These are phyloP conservation scores for Sparus aurata DNA, from an alignment of 2,797 vertebrate species.

Conservation along the genomic window DNA sequence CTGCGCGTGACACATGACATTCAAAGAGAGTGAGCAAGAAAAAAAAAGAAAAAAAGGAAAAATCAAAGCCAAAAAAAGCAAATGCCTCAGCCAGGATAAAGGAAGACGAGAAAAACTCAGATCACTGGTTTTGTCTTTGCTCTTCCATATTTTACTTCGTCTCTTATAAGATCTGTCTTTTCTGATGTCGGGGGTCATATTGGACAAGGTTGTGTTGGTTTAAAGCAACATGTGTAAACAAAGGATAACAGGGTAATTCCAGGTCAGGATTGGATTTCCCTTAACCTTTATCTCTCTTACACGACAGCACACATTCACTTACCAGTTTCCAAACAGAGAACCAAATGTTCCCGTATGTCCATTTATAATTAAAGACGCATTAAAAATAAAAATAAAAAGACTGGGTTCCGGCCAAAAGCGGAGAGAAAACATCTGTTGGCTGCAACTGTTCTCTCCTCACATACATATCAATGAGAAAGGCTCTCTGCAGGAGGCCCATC, in stretches of 20 bases:
- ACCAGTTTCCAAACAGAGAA: not conserved
- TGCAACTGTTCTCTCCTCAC: conserved; percentile 18
- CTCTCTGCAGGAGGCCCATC: conserved; percentile 38
- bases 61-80: not conserved
- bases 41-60: not conserved
- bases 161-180: not conserved
- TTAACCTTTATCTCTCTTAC: not conserved
- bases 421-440: conserved; percentile 6
- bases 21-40: conserved; percentile 5
- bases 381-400: not conserved
- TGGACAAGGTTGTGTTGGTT: conserved; percentile 10
- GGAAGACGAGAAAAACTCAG: conserved; percentile 18
- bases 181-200: conserved; percentile 4
- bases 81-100: conserved; percentile 16
- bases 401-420: not conserved
- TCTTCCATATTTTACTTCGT: conserved; percentile 7
- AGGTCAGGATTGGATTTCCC: conserved; percentile 14
- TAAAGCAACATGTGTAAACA: conserved; percentile 18
- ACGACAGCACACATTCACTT: not conserved
- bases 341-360: not conserved
- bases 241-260: conserved; percentile 20
- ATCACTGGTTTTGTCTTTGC: conserved; percentile 14
- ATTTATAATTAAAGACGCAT: conserved; percentile 20
- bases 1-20: conserved; percentile 41
- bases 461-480: conserved; percentile 33